These are phyloP conservation scores for Plagodis dolabraria DNA, from an alignment of 2,888 invertebrate species.

Conservation along the genomic window DNA sequence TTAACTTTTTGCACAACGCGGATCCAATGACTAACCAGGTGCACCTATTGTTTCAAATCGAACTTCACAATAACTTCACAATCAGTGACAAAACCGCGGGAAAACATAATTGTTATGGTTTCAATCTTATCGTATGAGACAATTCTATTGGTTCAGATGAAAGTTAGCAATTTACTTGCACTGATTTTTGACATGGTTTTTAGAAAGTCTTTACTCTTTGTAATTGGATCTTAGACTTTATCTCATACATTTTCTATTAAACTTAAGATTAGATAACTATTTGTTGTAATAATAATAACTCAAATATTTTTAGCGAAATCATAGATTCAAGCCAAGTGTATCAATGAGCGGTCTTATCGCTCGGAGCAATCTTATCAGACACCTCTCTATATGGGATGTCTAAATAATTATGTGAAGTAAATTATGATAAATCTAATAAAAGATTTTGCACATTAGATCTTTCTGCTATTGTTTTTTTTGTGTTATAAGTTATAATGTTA, in stretches of 20 bases:
- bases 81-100: slow-evolving; percentile 61
- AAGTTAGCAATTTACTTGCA: slow-evolving; percentile 66
- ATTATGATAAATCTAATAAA: too few species aligned
- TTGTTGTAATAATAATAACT: too few species aligned
- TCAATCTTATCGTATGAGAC: slow-evolving; percentile 52
- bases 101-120: slow-evolving; percentile 59
- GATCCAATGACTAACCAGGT: slow-evolving; percentile 37
- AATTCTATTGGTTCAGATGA: slow-evolving; percentile 63
- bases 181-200: slow-evolving; percentile 55
- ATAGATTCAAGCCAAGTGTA: too few species aligned
- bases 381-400: too few species aligned
- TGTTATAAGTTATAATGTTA: neutral
- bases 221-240: slow-evolving; percentile 1
- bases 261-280: too few species aligned
- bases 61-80: slow-evolving; percentile 43
- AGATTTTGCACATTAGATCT: too few species aligned
- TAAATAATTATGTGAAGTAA: too few species aligned
- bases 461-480: slow-evolving; percentile 3
- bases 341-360: too few species aligned
- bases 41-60: slow-evolving; percentile 51
- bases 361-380: too few species aligned
- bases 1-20: slow-evolving; percentile 27
- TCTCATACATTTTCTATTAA: too few species aligned
- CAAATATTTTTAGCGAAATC: too few species aligned
- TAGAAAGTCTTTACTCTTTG: slow-evolving; percentile 49